Percentiles rank a stretch among this genome's conserved stretches.
Conservation (phyloP, 2,113 vertebrate species). For the Barbus barbus region DNA sequence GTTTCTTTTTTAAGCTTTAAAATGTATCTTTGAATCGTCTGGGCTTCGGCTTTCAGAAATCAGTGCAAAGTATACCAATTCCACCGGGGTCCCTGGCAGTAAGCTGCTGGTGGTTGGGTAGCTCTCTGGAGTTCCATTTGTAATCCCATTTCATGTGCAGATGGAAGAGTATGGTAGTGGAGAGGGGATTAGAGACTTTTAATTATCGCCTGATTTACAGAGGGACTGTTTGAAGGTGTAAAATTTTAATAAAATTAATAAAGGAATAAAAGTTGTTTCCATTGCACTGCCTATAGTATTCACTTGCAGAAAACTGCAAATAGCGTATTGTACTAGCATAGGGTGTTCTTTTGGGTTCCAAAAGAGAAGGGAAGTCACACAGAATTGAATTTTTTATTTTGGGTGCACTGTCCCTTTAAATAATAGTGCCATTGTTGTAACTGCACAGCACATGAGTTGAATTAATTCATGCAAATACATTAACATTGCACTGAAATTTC, state of each 20-base stretch:
- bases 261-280: not conserved
- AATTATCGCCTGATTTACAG: slow-evolving; percentile 40
- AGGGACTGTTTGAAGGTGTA: slow-evolving; percentile 6
- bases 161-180: slow-evolving; percentile 46
- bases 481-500: not conserved
- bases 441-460: not conserved
- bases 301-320: no score
- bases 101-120: not conserved
- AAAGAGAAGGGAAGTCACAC: not conserved
- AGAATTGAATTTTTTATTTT: not conserved
- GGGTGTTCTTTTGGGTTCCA: no score
- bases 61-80: not conserved
- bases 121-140: slow-evolving; percentile 23
- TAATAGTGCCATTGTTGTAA: not conserved
- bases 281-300: no score
- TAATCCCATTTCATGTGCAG: slow-evolving; percentile 58
- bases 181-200: slow-evolving; percentile 45
- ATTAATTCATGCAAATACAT: not conserved
- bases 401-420: not conserved
- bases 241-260: no score
- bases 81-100: not conserved
- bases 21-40: not conserved
- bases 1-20: not conserved
- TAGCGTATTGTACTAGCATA: no score
- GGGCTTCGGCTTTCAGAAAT: not conserved